Evolutionary conservation across 2,888 invertebrate species (phyloP), one percentile per base, ranked within the genome.

Genomic region (Aspidiotus rigidus): DNA sequence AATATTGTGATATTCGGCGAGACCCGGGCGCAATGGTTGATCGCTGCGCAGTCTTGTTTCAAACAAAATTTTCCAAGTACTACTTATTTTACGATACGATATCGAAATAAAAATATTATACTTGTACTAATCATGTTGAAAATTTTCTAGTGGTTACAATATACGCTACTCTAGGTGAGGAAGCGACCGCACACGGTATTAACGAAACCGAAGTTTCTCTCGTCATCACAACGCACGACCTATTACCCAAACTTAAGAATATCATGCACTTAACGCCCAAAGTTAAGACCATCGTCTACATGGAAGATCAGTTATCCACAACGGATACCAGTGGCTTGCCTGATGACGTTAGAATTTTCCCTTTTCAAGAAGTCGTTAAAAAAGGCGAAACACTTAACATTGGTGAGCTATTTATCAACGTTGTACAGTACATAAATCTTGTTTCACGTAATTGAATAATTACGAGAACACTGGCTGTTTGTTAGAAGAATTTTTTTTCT

Each of bases 11-110:
- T 99, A 76, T 98, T 96, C 81, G 95, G 97, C 0, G 99, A 99
- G 81, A 99, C 98, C 0, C 83, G 97, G 74, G 92, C 92, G 62
- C 98, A 99, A 80, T 99, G 99, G 99, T 89, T 98, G 87, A 82
- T 97, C 63, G 90, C 94, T 0, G 95, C 96, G 1, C 92, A 97
- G 77, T 96, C 94, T 67, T 90, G 95, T 79, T 95, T 99, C 81
- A 93, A 92, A 78, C 91, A 90, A 80, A 93, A 90, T 78, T 88
- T 93, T 77, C 89, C 93, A 63, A 84, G 89, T 89, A 74, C 76
- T 59, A 16, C 1, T 1, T 28, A 59, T 11, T 59, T 28, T 28
- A 16, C 16, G 17, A 10, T 56, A 10, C n/a, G 10, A 16, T 56
- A 56, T 16, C 56, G 49, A 16, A 56, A 56, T 15, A 7, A 56